A percentile compares a stretch with the other conserved stretches of the same genome.
Conservation (phyloP, 2,797 vertebrate genomes). For the Leptatherina wallacei region DNA sequence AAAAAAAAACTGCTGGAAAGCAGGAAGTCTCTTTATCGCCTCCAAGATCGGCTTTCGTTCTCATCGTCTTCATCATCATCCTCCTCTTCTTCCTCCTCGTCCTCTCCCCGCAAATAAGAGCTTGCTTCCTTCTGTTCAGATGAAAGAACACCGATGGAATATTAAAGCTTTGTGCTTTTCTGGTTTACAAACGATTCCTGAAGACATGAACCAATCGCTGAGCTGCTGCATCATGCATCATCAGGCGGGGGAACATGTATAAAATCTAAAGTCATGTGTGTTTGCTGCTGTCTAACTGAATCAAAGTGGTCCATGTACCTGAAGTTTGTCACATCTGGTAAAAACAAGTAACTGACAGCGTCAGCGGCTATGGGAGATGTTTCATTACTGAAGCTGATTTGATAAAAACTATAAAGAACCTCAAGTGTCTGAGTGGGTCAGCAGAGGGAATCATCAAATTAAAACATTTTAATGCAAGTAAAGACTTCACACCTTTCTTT, state of each 20-base stretch:
- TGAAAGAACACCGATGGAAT: neutral
- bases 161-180: conserved; percentile 4
- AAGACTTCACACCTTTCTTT: neutral
- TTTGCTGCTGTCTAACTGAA: neutral
- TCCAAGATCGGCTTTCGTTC: conserved; percentile 96
- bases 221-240: too few species aligned
- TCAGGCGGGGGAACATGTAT: too few species aligned
- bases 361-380: neutral
- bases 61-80: conserved; percentile 91
- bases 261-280: neutral
- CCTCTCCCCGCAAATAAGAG: conserved; percentile 90
- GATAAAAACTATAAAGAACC: neutral
- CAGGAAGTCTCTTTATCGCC: conserved; percentile 86
- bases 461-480: neutral
- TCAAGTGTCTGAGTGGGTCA: neutral
- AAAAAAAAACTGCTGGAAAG: conserved; percentile 35
- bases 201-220: neutral
- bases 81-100: conserved; percentile 92
- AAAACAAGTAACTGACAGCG: neutral
- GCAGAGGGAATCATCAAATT: neutral
- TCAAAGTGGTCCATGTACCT: neutral
- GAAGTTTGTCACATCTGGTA: neutral
- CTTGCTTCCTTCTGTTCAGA: conserved; percentile 88
- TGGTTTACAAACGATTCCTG: accelerated
- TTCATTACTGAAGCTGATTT: neutral